Base-by-base conservation (phyloP, 2,113 vertebrate genomes). In the Theristicus caerulescens region DNA sequence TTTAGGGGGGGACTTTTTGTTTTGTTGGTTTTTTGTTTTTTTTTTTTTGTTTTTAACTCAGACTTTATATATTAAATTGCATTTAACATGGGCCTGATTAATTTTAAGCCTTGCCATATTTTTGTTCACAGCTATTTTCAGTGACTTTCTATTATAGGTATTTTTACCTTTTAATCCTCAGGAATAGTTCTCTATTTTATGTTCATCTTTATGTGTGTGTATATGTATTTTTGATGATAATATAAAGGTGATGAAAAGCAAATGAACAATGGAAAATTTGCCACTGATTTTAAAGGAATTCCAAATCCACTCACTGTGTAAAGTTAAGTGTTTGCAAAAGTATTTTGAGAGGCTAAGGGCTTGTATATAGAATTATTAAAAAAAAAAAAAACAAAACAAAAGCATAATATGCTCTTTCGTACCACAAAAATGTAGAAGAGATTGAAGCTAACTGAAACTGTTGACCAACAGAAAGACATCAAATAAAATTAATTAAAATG, bases 131-230 rank as follows among this genome's bases (percentile, higher is more conserved):
- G 47, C 65, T 64, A 4, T n/a, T 91, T 86, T 61, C 47, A 57
- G 32, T 69, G 34, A 18, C 78, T 72, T 78, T 73, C 27, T 70
- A 4, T 40, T 36, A 2, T 0, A 55, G 34, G 3, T 57, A 25
- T 73, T 94, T 94, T 81, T 21, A 32, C 31, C 29, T 89, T 89
- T 78, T 29, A 87, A 42, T 78, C 21, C 51, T 87, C 19, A n/a
- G 55, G 25, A 81, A 58, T 58, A 51, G 0, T 77, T 44, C 16
- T 58, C 21, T 61, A 8, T 55, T 22, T 29, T 27, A 8, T 6
- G 7, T 44, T 90, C 15, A n/a, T 74, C 38, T 88, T 36, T 62
- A 15, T 74, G 34, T 38, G 3, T 76, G 3, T 59, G 6, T 46
- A 6, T 51, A 32, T 70, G 7, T 71, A 5, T 59, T 71, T 78